These are phyloP conservation scores for Spongilla lacustris DNA, from an alignment of 37 sponge, comb jelly and placozoan genomes.

Conservation along the genomic window DNA sequence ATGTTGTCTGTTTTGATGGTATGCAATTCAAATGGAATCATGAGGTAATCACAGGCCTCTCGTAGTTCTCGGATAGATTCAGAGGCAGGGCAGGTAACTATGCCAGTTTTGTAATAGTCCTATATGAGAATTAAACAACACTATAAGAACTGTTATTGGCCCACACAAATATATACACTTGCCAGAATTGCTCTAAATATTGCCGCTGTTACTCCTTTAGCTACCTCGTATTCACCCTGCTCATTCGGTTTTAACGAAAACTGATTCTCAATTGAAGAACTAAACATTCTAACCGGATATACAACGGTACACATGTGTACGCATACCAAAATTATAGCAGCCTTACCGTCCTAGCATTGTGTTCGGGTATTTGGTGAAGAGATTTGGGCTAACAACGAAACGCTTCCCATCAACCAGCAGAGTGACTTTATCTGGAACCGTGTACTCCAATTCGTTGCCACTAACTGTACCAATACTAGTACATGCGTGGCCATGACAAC, in stretches of 20 bases:
- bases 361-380: constrained; percentile 77
- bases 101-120: constrained; percentile 84
- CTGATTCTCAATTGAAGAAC: constrained; percentile 39
- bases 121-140: not conserved
- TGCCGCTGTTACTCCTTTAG: constrained; percentile 63
- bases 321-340: not conserved
- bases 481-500: too few species aligned
- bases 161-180: constrained; percentile 17
- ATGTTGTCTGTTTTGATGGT: constrained; percentile 82
- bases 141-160: not conserved
- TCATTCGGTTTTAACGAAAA: constrained; percentile 52
- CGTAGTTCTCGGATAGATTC: constrained; percentile 80
- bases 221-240: constrained; percentile 72
- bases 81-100: constrained; percentile 75
- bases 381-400: constrained; percentile 46
- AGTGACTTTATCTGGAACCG: constrained; percentile 38
- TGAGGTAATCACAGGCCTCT: constrained; percentile 95
- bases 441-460: not conserved
- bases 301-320: not conserved
- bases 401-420: constrained; percentile 65
- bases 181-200: constrained; percentile 74
- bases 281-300: constrained; percentile 63
- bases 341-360: constrained; percentile 92
- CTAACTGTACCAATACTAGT: too few species aligned
- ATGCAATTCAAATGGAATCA: constrained; percentile 90